These are phyloP conservation scores for Myzus persicae DNA, from an alignment of 1,140 invertebrate species.

Conservation along the genomic window DNA sequence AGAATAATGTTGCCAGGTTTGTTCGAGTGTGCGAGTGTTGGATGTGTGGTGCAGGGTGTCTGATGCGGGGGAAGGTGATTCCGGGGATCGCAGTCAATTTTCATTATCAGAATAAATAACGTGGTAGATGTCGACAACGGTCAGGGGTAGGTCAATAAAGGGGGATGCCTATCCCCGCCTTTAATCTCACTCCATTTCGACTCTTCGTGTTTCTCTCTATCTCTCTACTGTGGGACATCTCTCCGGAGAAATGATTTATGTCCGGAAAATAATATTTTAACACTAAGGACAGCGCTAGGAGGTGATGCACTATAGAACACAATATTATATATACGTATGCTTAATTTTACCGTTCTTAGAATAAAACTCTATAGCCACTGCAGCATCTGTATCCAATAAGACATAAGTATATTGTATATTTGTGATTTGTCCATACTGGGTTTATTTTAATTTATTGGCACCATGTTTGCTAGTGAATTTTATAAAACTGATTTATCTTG, in stretches of 20 bases:
- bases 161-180: not conserved
- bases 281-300: not conserved
- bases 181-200: not conserved
- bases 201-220: not conserved
- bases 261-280: not conserved
- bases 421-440: too few relatives aligned
- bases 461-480: too few relatives aligned
- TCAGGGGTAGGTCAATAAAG: not conserved
- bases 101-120: conserved; percentile 39
- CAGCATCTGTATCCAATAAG: too few relatives aligned
- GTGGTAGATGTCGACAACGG: not conserved
- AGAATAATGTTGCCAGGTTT: too few relatives aligned
- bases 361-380: not conserved
- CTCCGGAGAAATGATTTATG: conserved; percentile 39
- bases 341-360: not conserved
- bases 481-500: too few relatives aligned
- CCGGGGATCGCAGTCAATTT: conserved; percentile 3
- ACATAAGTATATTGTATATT: too few relatives aligned
- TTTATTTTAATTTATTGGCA: too few relatives aligned
- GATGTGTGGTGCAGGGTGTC: not conserved
- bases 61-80: not conserved
- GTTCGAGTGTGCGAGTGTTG: too few relatives aligned
- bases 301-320: not conserved
- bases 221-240: not conserved
- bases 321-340: not conserved